Base-by-base conservation (phyloP, 2,797 vertebrate genomes). In the Peromyscus nudipes region DNA sequence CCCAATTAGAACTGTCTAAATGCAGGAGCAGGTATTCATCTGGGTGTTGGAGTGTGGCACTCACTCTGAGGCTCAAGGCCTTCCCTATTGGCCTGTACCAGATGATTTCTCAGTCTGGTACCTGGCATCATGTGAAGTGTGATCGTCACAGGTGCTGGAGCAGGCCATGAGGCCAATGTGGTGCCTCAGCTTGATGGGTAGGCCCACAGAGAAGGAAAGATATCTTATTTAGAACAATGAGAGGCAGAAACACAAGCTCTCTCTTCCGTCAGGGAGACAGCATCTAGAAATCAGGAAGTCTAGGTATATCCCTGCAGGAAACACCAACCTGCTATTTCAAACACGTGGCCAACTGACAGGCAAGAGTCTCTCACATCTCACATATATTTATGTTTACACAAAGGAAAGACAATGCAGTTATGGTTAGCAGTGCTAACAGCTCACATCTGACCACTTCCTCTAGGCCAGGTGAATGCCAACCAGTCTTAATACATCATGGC, bases 251-350 rank as follows among this genome's bases (percentile, higher is more conserved):
- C n/a, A 19, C 6, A 73, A 75, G 31, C 67, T 49, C 14, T 16
- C 0, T 37, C 34, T 23, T 6, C 7, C 37, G 5, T 21, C 23
- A 19, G 37, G 34, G 37, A 25, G 34, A n/a, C 0, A 0, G 21
- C 49, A 60, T 82, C 62, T 57, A 64, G 14, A 77, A 75, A 65
- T n/a, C 23, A 75, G n/a, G 2, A 29, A 11, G 31, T 75, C 0
- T 4, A 19, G 80, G 64, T 37, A 62, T 6, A 46, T 80, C 49
- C 23, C 87, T 4, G 14, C 11, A 73, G 62, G 3, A 57, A 57
- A 40, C 49, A 73, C n/a, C 52, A 73, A 31, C 14, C 16, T 73
- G 49, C 31, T n/a, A 67, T n/a, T 86, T 69, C 64, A 69, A 86
- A 52, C 52, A 73, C 1, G 8, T 29, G 23, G 65, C 31, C 19